Conservation (phyloP, 2,888 invertebrate genomes). For the Sclerodermus sp. region DNA sequence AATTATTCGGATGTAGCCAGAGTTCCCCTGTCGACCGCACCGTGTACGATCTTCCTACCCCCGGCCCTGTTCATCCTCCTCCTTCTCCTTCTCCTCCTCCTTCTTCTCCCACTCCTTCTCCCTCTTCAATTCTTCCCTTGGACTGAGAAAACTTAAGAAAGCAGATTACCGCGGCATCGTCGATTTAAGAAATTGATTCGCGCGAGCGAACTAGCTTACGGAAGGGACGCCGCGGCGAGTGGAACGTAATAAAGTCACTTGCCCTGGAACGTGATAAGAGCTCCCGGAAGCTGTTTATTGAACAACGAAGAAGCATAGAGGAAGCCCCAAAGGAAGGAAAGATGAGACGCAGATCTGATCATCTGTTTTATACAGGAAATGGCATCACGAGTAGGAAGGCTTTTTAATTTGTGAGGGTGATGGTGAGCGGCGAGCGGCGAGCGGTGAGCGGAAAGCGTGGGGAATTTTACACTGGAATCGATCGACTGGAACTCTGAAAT, state of each 20-base stretch:
- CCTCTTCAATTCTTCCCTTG: not conserved
- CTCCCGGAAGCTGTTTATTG: constrained; percentile 7
- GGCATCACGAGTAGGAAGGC: constrained; percentile 11
- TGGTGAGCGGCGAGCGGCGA: constrained; percentile 12
- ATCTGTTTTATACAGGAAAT: constrained; percentile 13
- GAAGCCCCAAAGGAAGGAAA: constrained; percentile 2
- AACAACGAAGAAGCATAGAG: not conserved
- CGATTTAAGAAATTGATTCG: constrained; percentile 30
- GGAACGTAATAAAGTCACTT: constrained; percentile 13
- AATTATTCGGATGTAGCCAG: constrained; percentile 31
- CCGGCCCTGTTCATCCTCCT: not conserved
- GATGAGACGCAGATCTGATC: constrained; percentile 10
- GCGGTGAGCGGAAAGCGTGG: constrained; percentile 12
- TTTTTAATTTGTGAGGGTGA: constrained; percentile 27
- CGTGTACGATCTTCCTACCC: not conserved
- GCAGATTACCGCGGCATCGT: constrained; percentile 14
- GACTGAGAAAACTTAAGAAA: constrained; percentile 12
- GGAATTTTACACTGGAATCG: constrained; percentile 27
- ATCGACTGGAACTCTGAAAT: constrained; percentile 31
- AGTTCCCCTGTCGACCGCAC: not conserved
- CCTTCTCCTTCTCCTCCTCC: not conserved
- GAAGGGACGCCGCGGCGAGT: not conserved
- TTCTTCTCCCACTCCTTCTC: not conserved
- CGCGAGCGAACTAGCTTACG: constrained; percentile 1
- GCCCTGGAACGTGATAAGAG: constrained; percentile 7